These are phyloP conservation scores for Alouatta palliata DNA, from an alignment of 2,113 vertebrate species.

Conservation along the genomic window DNA sequence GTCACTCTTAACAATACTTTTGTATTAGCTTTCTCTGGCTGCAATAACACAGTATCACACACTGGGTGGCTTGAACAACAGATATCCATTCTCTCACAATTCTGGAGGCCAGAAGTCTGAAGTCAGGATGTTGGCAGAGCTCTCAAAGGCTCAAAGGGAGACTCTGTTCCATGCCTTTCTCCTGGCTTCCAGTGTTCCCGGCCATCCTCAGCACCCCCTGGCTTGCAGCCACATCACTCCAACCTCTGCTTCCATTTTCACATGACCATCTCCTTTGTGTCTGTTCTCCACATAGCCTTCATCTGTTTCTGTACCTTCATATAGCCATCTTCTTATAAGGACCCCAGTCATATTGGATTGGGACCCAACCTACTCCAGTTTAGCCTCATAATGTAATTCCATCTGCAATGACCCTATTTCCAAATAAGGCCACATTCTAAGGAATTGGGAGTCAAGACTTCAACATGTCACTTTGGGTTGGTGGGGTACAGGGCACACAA, in stretches of 20 bases:
- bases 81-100: neutral
- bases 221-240: neutral
- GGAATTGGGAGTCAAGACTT: neutral
- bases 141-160: neutral
- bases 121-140: neutral
- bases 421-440: neutral
- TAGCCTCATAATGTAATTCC: neutral
- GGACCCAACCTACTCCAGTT: neutral
- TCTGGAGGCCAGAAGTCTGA: neutral
- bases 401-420: neutral
- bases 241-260: neutral
- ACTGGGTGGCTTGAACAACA: neutral
- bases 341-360: neutral
- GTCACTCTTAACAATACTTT: neutral
- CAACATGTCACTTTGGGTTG: neutral
- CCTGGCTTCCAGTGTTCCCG: rapidly evolving
- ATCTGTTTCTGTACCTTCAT: too few species aligned
- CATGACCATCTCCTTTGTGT: neutral
- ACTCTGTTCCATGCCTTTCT: neutral
- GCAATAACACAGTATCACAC: too few species aligned
- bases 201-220: neutral
- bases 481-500: neutral
- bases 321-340: neutral
- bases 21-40: neutral
- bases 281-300: neutral